Evolutionary conservation across 2,113 vertebrate genomes (phyloP).

Genomic region (Cromileptes altivelis): DNA sequence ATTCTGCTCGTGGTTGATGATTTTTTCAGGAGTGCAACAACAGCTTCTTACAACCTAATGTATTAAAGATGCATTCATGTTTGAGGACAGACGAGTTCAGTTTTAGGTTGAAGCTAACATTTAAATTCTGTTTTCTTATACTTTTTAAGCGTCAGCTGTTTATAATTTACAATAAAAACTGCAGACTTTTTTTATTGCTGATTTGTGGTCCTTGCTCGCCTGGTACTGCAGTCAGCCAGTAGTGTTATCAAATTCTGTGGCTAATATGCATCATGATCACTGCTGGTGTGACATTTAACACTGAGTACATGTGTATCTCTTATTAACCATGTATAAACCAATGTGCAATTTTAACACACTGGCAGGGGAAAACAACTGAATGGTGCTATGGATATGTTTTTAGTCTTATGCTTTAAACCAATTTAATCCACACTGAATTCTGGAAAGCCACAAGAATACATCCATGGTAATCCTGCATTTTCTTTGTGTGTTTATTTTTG

Average conservation of each 20-base stretch:
- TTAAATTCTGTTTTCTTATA: too few relatives aligned
- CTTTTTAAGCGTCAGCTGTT: neutral
- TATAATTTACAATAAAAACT: neutral
- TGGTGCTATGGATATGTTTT: neutral
- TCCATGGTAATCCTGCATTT: neutral
- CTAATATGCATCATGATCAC: neutral
- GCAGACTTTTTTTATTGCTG: neutral
- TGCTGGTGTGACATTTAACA: neutral
- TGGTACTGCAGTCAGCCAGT: neutral
- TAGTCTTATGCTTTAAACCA: neutral
- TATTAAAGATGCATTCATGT: neutral
- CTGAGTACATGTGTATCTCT: neutral
- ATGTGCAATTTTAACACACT: neutral
- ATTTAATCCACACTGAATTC: neutral
- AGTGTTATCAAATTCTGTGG: neutral
- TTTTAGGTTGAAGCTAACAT: neutral
- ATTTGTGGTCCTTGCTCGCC: neutral
- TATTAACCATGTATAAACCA: neutral
- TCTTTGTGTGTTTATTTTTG: conserved; percentile 13
- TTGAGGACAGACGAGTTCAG: neutral
- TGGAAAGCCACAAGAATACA: neutral
- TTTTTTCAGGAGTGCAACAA: neutral
- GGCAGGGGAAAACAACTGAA: neutral
- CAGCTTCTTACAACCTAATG: neutral
- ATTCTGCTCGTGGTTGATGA: neutral